phyloP scores from a whole-genome alignment of 1,140 invertebrate species.

The Odontomachus brunneus region DNA sequence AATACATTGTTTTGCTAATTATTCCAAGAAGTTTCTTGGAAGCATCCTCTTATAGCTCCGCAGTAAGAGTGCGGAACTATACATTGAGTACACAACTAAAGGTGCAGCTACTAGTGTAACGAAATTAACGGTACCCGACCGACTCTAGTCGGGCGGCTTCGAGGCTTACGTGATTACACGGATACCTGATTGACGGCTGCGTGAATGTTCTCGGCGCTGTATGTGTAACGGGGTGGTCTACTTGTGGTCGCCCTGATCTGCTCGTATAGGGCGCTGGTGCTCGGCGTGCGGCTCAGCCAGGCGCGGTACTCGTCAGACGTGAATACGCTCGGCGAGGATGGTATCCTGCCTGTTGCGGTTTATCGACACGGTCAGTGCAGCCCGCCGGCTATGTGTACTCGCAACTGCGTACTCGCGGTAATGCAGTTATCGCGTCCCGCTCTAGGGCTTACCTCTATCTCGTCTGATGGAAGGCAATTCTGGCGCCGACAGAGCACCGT shows the following conservation, averaged over 20 bases:
- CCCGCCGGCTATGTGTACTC: not conserved
- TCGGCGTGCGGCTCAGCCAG: slow-evolving; percentile 95
- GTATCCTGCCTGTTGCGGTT: slow-evolving; percentile 85
- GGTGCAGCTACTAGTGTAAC: not conserved
- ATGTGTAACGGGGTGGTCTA: slow-evolving; percentile 91
- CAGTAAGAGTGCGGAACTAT: too few relatives aligned
- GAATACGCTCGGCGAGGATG: slow-evolving; percentile 91
- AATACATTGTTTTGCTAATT: too few relatives aligned
- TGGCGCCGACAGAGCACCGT: slow-evolving; percentile 93
- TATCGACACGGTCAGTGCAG: not conserved
- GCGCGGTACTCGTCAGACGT: slow-evolving; percentile 96
- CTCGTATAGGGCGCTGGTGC: slow-evolving; percentile 96
- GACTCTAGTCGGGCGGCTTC: not conserved
- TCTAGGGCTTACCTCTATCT: slow-evolving; percentile 86
- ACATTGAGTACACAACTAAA: not conserved
- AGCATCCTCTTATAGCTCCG: too few relatives aligned
- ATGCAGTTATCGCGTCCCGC: not conserved
- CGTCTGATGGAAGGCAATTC: slow-evolving; percentile 90
- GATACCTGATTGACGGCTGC: slow-evolving; percentile 91
- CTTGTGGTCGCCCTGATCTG: slow-evolving; percentile 91
- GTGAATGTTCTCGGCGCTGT: slow-evolving; percentile 95
- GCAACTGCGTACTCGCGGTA: too few relatives aligned
- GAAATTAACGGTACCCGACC: not conserved
- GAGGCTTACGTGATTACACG: not conserved
- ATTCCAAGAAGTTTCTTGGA: too few relatives aligned